Evolutionary conservation across 2,797 vertebrate genomes (phyloP).

Genomic region (Enteromius thamalakanensis): DNA sequence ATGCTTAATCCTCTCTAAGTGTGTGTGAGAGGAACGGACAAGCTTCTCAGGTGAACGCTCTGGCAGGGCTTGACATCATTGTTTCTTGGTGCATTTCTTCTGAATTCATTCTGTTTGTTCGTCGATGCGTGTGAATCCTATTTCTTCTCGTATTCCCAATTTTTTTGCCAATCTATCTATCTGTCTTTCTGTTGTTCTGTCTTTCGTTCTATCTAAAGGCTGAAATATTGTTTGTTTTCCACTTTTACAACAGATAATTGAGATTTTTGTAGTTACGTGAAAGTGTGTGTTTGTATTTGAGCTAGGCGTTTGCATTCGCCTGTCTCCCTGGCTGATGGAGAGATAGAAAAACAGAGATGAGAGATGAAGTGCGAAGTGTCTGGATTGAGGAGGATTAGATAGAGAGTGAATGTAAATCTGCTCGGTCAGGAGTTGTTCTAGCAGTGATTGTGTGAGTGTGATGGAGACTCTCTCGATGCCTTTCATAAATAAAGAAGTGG

Average conservation of each 20-base stretch:
- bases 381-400: conserved; percentile 39
- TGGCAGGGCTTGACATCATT: conserved; percentile 1
- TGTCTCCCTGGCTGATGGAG: background rate
- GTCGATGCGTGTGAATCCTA: background rate
- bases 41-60: conserved; percentile 59
- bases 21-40: conserved; percentile 50
- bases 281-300: background rate
- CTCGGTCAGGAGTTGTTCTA: conserved; percentile 19
- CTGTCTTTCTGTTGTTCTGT: background rate
- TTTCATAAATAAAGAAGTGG: conserved; percentile 87
- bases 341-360: conserved; percentile 11
- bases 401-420: conserved; percentile 31
- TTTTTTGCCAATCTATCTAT: background rate
- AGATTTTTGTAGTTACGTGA: background rate
- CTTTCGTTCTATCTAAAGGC: background rate
- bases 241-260: background rate
- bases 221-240: background rate
- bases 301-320: background rate
- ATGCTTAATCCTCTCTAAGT: conserved; percentile 65
- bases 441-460: conserved; percentile 32
- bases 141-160: background rate
- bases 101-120: background rate
- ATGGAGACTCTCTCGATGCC: conserved; percentile 69
- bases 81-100: conserved; percentile 12
- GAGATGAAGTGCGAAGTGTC: conserved; percentile 5